Percentiles rank a stretch among this genome's conserved stretches.
Conservation (phyloP, 1,140 invertebrate genomes). For the Neodiprion pinetum region DNA sequence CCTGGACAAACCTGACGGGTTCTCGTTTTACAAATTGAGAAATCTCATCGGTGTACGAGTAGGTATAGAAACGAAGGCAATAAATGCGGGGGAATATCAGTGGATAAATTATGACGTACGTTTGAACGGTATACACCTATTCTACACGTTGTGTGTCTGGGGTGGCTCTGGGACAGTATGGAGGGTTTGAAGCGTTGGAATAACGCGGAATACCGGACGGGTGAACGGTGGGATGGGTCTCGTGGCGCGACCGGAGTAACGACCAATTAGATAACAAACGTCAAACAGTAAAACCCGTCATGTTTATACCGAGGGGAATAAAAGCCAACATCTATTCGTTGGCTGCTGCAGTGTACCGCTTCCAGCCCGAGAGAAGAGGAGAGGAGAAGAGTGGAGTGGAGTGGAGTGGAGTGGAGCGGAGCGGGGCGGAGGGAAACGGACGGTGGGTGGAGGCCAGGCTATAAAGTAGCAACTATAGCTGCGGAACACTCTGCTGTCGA, state of each 20-base stretch:
- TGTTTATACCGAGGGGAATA: slow-evolving; percentile 53
- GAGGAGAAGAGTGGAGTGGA: slow-evolving; percentile 3
- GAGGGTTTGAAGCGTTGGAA: slow-evolving; percentile 32
- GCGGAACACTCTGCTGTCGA: neutral
- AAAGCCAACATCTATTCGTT: slow-evolving; percentile 42
- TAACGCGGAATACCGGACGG: slow-evolving; percentile 33
- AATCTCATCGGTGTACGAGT: neutral
- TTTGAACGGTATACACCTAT: neutral
- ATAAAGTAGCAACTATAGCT: neutral
- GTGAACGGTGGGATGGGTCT: slow-evolving; percentile 35
- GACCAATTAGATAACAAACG: slow-evolving; percentile 58
- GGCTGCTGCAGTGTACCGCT: slow-evolving; percentile 30
- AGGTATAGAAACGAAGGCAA: neutral
- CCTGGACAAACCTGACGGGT: no score
- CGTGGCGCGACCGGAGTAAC: slow-evolving; percentile 44
- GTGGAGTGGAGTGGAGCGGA: slow-evolving; percentile 19
- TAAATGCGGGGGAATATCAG: neutral
- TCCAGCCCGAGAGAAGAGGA: slow-evolving; percentile 21
- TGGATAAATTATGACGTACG: slow-evolving; percentile 2
- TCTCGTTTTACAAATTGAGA: neutral
- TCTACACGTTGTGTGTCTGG: neutral
- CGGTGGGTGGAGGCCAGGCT: neutral
- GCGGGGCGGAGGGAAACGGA: slow-evolving; percentile 9
- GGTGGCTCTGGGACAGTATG: neutral
- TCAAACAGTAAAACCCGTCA: slow-evolving; percentile 56